A percentile compares a stretch with the other conserved stretches of the same genome.
These are phyloP conservation scores for Onthophagus taurus DNA, from an alignment of 1,140 invertebrate species.

Conservation along the genomic window DNA sequence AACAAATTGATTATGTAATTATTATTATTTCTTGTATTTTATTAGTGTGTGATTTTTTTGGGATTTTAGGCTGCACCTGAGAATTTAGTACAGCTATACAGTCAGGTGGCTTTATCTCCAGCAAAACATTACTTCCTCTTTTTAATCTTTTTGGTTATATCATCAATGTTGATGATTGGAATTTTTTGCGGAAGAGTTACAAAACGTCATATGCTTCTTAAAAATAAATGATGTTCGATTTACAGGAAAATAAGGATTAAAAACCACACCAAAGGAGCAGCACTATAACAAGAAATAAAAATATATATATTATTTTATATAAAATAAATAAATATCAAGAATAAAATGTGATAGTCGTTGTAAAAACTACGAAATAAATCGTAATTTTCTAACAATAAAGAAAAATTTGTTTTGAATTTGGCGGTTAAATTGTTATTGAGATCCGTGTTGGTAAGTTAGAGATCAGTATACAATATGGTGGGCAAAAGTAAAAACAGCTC, in stretches of 20 bases:
- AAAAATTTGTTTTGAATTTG: slow-evolving; percentile 14
- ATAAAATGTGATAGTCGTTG: too few relatives aligned
- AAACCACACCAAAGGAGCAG: slow-evolving; percentile 7
- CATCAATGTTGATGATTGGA: slow-evolving; percentile 69
- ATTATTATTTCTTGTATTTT: slow-evolving; percentile 11
- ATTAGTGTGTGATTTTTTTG: neutral
- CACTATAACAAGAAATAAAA: too few relatives aligned
- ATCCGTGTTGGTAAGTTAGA: slow-evolving; percentile 17
- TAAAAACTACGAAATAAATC: too few relatives aligned
- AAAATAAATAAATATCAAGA: too few relatives aligned
- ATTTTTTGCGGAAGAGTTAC: slow-evolving; percentile 73
- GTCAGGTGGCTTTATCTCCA: slow-evolving; percentile 59
- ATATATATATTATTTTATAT: too few relatives aligned
- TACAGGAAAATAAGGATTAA: neutral
- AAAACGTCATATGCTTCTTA: slow-evolving; percentile 42
- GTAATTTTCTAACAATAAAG: too few relatives aligned
- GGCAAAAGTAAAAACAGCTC: slow-evolving; percentile 26
- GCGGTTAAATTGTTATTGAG: neutral
- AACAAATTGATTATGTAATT: slow-evolving; percentile 69
- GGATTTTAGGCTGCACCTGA: slow-evolving; percentile 44
- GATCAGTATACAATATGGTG: slow-evolving; percentile 20
- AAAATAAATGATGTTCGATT: slow-evolving; percentile 30
- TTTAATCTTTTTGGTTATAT: slow-evolving; percentile 57
- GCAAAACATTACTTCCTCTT: slow-evolving; percentile 69
- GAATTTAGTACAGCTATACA: slow-evolving; percentile 60